Evolutionary conservation across 2,113 vertebrate genomes (phyloP), one percentile per base, ranked within the genome.

Genomic region (Tursiops truncatus): DNA sequence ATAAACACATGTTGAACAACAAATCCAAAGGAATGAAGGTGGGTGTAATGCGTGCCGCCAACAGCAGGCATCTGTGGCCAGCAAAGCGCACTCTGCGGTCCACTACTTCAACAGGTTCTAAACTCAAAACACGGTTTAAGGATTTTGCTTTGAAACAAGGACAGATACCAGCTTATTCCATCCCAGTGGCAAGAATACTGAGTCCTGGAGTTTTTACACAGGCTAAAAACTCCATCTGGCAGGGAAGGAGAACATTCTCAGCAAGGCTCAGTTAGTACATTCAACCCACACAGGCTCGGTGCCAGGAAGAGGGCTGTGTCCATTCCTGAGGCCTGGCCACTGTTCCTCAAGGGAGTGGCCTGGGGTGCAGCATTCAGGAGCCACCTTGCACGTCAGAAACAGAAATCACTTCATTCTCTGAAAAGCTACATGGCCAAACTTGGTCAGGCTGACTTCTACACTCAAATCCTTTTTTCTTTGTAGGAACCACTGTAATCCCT

Each of bases 381-480:
- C 73, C 17, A 90, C 65, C 50, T 41, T 89, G 21, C 21, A 88
- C 3, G 2, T 71, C 44, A 82, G 41, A 95, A 91, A 79, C 17
- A 70, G 47, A 76, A 44, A 65, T 90, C 11, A 65, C 58, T 86
- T 71, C 68, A 89, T 23, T 94, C 77, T 91, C 71, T 91, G 82
- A 92, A 97, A 94, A 91, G 71, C 71, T 81, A 26, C 8, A 6
- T 81, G 60, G 88, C 82, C 65, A 88, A n/a, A 95, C 56, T 71
- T 60, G 56, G 71, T 95, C 89, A 89, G 77, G 36, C 41, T 93
- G 63, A 79, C 6, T 25, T 84, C 36, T 63, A 88, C 3, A 63
- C 20, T 44, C 12, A 20, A 93, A 70, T 53, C 38, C 15, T 68
- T 83, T 84, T 36, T 36, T 63, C 36, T 91, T n/a, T 92, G 15